A percentile compares a stretch with the other conserved stretches of the same genome.
Conservation (phyloP, 2,797 vertebrate species). For the Lutjanus argentimaculatus region DNA sequence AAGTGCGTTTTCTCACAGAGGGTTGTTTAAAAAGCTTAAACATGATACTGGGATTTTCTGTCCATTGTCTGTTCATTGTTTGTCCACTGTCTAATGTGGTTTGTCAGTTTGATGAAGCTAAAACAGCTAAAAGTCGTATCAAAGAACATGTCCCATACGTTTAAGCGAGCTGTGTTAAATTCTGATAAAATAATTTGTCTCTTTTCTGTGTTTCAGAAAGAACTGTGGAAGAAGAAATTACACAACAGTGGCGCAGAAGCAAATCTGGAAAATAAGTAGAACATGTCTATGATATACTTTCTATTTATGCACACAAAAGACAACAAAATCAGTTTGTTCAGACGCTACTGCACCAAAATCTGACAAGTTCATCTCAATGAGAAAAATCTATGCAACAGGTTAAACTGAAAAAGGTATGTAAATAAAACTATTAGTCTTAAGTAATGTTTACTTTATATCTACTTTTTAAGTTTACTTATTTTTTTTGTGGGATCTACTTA, state of each 20-base stretch:
- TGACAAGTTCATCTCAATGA: too few species aligned
- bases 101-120: too few species aligned
- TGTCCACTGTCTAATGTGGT: too few species aligned
- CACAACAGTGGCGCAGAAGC: background rate
- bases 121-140: background rate
- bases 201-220: background rate
- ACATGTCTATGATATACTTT: background rate
- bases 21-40: constrained; percentile 26
- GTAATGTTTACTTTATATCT: too few species aligned
- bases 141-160: constrained; percentile 1
- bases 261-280: background rate
- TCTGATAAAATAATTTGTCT: background rate
- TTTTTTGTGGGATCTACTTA: too few species aligned
- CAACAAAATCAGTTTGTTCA: background rate
- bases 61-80: constrained; percentile 29
- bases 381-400: too few species aligned
- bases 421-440: too few species aligned
- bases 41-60: constrained; percentile 44
- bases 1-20: constrained; percentile 19
- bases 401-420: too few species aligned
- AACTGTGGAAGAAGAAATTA: background rate
- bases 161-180: background rate
- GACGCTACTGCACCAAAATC: background rate
- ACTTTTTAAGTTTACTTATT: too few species aligned
- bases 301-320: background rate